Base-by-base conservation (phyloP, 2,888 invertebrate genomes). In the Stenoptilia bipunctidactyla region DNA sequence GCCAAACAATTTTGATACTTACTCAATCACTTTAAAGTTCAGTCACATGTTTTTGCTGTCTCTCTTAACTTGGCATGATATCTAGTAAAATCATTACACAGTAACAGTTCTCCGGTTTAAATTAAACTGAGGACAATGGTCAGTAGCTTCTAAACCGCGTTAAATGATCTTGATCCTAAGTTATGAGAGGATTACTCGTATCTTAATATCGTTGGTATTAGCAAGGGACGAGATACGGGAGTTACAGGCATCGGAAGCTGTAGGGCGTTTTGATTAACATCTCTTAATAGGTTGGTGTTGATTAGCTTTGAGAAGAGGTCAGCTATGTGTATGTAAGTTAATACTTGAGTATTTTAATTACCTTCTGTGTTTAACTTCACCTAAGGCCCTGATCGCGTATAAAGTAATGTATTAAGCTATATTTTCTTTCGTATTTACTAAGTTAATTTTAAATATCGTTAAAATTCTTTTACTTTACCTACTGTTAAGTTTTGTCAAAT, bases 111-210 rank as follows among this genome's bases (percentile, higher is more conserved):
- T 61, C 12, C 70, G 64, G 75, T 76, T 77, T 80, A 80, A 83
- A 72, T 83, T 80, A 80, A 80, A 76, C 69, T 63, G 64, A 70
- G 80, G 79, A 82, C 80, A 80, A 79, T 79, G 82, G 82, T 80
- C 80, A 80, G 71, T 53, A 63, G 63, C 52, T 59, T 55, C 64
- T 62, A 59, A 64, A 71, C 63, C 58, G 55, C 62, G 58, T 62
- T 69, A 69, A 72, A 71, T 71, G 65, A 64, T 63, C 64, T 59
- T 70, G 64, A 80, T 74, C 77, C 80, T 82, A 77, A 83, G 80
- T 83, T 83, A 82, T 79, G 82, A 65, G 66, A 51, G 76, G 82
- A 82, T 83, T 83, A 83, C 73, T 73, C 62, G 60, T 80, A 82
- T 83, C 82, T 83, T 77, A 73, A 79, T 83, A 77, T 73, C 63